phyloP scores from a whole-genome alignment of 2,797 vertebrate species.

The Perodicticus potto region DNA sequence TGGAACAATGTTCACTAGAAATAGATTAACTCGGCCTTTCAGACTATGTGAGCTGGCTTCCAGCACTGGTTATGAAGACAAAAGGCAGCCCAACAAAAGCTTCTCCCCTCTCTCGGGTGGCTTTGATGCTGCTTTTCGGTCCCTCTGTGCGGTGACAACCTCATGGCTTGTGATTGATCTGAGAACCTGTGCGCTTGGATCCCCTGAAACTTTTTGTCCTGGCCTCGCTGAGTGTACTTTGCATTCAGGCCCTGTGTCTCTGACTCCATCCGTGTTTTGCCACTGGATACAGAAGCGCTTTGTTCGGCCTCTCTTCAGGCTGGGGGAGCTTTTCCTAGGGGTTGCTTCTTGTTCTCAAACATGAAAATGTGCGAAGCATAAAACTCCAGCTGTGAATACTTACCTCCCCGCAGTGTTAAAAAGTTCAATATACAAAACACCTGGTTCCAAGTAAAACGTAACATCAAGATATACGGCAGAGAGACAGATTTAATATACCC shows the following conservation, averaged over 20 bases:
- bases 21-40: slow-evolving; percentile 77
- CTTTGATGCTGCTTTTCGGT: slow-evolving; percentile 79
- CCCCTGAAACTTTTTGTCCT: slow-evolving; percentile 82
- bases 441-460: slow-evolving; percentile 91
- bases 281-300: slow-evolving; percentile 87
- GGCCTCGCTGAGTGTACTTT: slow-evolving; percentile 83
- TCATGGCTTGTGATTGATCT: slow-evolving; percentile 74
- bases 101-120: slow-evolving; percentile 41
- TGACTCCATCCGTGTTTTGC: slow-evolving; percentile 86
- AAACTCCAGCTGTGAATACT: slow-evolving; percentile 93
- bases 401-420: slow-evolving; percentile 92
- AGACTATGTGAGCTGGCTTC: slow-evolving; percentile 65
- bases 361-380: slow-evolving; percentile 93
- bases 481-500: slow-evolving; percentile 92
- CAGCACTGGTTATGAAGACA: slow-evolving; percentile 68
- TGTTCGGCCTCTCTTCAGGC: slow-evolving; percentile 87
- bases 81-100: slow-evolving; percentile 67
- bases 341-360: slow-evolving; percentile 90
- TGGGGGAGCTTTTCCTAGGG: slow-evolving; percentile 85
- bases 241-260: slow-evolving; percentile 85
- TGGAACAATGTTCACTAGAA: slow-evolving; percentile 63
- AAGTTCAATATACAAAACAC: slow-evolving; percentile 92
- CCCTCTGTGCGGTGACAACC: slow-evolving; percentile 70
- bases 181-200: slow-evolving; percentile 74
- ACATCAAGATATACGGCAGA: slow-evolving; percentile 89